Evolutionary conservation across 2,797 vertebrate genomes (phyloP).

Genomic region (Mormyrus hasselquistii): DNA sequence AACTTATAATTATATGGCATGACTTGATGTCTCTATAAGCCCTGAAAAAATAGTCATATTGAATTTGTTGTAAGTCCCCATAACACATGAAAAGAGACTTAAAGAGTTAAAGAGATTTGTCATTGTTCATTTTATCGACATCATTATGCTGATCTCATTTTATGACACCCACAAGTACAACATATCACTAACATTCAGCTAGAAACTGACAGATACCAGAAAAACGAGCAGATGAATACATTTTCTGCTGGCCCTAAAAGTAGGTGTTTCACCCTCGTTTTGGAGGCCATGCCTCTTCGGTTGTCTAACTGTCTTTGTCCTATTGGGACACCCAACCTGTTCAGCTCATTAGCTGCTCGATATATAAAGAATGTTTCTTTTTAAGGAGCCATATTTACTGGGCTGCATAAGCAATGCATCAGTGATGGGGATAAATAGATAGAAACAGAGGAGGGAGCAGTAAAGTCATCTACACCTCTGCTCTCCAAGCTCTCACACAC

Average conservation of each 20-base stretch:
- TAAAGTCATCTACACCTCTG: slow-evolving; percentile 12
- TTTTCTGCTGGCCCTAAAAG: not conserved
- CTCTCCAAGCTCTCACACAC: not conserved
- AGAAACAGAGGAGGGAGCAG: not conserved
- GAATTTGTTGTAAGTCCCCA: not conserved
- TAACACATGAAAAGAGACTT: not conserved
- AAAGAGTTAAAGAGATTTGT: not conserved
- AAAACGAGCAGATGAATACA: not conserved
- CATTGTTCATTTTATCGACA: not conserved
- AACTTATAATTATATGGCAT: not conserved
- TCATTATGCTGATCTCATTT: not conserved
- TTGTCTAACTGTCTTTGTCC: not conserved
- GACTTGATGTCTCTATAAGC: not conserved
- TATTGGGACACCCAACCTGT: not conserved
- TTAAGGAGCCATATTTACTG: not conserved
- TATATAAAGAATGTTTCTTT: not conserved
- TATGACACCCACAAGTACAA: not conserved
- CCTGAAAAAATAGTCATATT: not conserved
- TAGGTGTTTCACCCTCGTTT: not conserved
- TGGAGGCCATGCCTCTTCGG: not conserved
- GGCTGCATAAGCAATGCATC: not conserved
- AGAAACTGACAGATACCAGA: not conserved
- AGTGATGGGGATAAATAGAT: not conserved
- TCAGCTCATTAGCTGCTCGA: not conserved
- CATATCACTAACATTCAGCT: not conserved